Conservation (phyloP, 1,140 invertebrate genomes). For the Metaphire vulgaris region DNA sequence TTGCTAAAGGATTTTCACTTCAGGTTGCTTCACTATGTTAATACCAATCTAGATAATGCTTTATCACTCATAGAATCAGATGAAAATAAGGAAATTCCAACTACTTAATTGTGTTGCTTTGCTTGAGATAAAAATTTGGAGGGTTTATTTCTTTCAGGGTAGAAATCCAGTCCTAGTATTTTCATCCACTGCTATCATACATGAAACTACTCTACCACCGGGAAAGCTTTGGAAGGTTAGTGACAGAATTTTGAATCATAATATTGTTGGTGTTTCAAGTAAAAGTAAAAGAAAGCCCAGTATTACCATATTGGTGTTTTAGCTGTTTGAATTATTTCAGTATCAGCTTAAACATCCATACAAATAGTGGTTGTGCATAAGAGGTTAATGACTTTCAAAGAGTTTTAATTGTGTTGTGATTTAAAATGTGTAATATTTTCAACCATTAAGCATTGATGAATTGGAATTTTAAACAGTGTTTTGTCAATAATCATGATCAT, state of each 20-base stretch:
- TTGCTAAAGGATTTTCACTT: not conserved
- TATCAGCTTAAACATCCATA: not conserved
- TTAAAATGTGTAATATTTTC: too few relatives aligned
- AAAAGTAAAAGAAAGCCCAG: not conserved
- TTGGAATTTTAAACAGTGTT: too few relatives aligned
- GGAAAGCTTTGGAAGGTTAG: not conserved
- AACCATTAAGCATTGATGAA: too few relatives aligned
- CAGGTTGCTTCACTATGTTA: not conserved
- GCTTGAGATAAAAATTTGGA: too few relatives aligned
- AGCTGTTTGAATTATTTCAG: not conserved
- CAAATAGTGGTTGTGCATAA: not conserved
- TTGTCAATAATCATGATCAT: too few relatives aligned
- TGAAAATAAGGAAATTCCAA: too few relatives aligned
- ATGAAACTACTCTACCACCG: not conserved
- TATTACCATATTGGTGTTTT: not conserved
- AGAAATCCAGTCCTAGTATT: not conserved
- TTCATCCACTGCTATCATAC: not conserved
- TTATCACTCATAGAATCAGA: too few relatives aligned
- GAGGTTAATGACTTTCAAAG: not conserved
- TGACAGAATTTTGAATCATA: not conserved
- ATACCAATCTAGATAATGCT: not conserved
- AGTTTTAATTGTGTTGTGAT: not conserved
- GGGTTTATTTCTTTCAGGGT: not conserved
- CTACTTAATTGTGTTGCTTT: too few relatives aligned
- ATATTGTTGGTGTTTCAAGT: not conserved